Evolutionary conservation across 2,797 vertebrate species (phyloP).

Genomic region (Anguilla obscura): DNA sequence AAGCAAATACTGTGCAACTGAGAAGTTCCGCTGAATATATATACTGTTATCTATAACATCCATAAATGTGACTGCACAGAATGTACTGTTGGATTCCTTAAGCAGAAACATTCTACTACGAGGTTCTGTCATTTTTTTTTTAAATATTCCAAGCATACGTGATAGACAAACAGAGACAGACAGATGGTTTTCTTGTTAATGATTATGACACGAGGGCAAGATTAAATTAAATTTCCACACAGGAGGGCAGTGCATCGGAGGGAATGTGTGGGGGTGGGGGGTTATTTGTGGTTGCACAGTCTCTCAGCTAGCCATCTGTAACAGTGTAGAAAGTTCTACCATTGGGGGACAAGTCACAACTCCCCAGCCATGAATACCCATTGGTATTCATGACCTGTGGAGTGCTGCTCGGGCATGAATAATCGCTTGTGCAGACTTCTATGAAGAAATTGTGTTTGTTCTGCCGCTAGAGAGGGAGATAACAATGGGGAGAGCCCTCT

Average conservation of each 20-base stretch:
- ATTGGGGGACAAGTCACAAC: constrained; percentile 27
- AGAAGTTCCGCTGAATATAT: too few species aligned
- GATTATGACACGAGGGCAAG: too few species aligned
- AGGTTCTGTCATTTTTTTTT: too few species aligned
- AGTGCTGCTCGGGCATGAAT: constrained; percentile 17
- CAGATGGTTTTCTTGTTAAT: too few species aligned
- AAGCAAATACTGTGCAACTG: too few species aligned
- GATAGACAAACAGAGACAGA: too few species aligned
- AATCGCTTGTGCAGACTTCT: constrained; percentile 12
- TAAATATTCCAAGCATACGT: too few species aligned
- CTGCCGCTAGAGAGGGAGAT: background rate
- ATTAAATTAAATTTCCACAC: background rate
- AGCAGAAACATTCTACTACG: too few species aligned
- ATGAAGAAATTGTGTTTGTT: constrained; percentile 28
- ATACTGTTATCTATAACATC: too few species aligned
- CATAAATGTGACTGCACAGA: background rate
- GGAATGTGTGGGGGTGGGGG: too few species aligned
- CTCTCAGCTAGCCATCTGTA: constrained; percentile 31
- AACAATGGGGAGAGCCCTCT: background rate
- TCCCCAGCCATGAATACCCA: constrained; percentile 8
- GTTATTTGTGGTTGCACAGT: constrained; percentile 19
- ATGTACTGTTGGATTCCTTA: background rate
- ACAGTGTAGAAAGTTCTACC: constrained; percentile 30
- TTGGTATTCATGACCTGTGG: constrained; percentile 38
- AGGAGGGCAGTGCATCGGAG: background rate